Percentiles rank a stretch among this genome's conserved stretches.
These are phyloP conservation scores for Mus musculus DNA, from an alignment of 2,113 vertebrate genomes.

Conservation along the genomic window GRCm39 chr2:141713501-141714000, in stretches of 20 bases:
- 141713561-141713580: background rate
- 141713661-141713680: background rate
- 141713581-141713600: slow-evolving; percentile 53
- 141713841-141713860: background rate
- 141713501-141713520: slow-evolving; percentile 43
- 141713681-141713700: background rate
- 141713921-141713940: background rate
- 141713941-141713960: background rate
- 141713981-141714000: background rate
- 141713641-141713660: background rate
- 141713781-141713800: background rate
- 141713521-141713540: slow-evolving; percentile 9
- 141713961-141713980: background rate
- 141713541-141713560: background rate
- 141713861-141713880: background rate
- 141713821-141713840: background rate
- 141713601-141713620: background rate
- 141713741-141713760: background rate
- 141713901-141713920: slow-evolving; percentile 20
- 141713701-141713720: background rate
- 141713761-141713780: background rate
- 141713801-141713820: background rate
- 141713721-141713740: background rate
- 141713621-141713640: background rate
- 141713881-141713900: background rate